Percentiles rank a stretch among this genome's conserved stretches.
Evolutionary conservation across 2,888 invertebrate species (phyloP).

Genomic region (Torymus texanus): DNA sequence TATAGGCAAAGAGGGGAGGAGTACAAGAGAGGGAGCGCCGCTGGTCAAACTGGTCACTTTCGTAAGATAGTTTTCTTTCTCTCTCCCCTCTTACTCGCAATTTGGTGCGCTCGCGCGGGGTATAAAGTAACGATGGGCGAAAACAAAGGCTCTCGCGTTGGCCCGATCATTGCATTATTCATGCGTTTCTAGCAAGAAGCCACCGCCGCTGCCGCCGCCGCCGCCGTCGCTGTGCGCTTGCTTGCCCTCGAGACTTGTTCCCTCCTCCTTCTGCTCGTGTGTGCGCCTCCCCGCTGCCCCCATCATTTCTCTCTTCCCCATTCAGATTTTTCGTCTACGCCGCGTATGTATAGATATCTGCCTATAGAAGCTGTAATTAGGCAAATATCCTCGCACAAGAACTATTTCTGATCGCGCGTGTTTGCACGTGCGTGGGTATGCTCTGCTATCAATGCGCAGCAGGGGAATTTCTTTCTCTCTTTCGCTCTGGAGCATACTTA

Average conservation of each 20-base stretch:
- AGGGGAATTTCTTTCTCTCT: neutral
- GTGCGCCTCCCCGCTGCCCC: slow-evolving; percentile 46
- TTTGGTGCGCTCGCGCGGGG: slow-evolving; percentile 39
- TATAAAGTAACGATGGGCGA: slow-evolving; percentile 66
- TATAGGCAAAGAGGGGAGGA: slow-evolving; percentile 8
- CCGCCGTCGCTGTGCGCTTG: slow-evolving; percentile 57
- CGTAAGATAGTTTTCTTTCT: slow-evolving; percentile 43
- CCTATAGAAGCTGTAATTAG: slow-evolving; percentile 42
- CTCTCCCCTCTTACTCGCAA: slow-evolving; percentile 42
- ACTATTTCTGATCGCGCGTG: no score
- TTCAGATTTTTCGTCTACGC: slow-evolving; percentile 33
- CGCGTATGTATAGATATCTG: neutral
- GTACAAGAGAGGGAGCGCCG: slow-evolving; percentile 45
- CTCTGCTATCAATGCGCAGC: neutral
- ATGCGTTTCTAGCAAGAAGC: slow-evolving; percentile 66
- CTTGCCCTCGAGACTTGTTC: slow-evolving; percentile 60
- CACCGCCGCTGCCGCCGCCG: slow-evolving; percentile 9
- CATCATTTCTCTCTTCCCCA: slow-evolving; percentile 28
- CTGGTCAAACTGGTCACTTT: slow-evolving; percentile 58
- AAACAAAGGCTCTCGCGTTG: slow-evolving; percentile 63
- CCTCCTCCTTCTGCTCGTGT: slow-evolving; percentile 45
- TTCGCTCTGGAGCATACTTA: no score
- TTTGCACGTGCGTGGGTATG: no score
- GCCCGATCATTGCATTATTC: slow-evolving; percentile 68
- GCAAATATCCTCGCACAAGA: slow-evolving; percentile 9